Conservation (phyloP, 2,113 vertebrate species). For the Gopherus evgoodei region DNA sequence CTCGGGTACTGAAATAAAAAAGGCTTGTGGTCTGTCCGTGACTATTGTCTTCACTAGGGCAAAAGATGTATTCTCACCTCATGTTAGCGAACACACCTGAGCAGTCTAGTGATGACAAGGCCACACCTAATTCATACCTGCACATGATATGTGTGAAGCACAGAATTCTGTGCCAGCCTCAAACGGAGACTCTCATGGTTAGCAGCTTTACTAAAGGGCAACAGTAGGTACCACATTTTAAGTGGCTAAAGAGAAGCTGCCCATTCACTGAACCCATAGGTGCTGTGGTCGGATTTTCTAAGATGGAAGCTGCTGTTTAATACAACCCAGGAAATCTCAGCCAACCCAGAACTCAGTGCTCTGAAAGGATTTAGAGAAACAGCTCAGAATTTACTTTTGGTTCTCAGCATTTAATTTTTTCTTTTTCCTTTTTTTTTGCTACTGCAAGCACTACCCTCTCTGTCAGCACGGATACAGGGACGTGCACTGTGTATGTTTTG, state of each 20-base stretch:
- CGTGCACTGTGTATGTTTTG: not conserved
- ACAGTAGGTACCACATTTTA: not conserved
- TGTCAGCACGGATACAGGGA: not conserved
- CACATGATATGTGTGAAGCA: not conserved
- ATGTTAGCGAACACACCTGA: not conserved
- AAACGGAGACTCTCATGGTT: not conserved
- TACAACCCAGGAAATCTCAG: not conserved
- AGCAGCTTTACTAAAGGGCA: not conserved
- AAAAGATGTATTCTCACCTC: not conserved
- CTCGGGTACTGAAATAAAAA: not conserved
- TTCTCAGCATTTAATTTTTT: not conserved
- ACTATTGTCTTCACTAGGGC: rapidly evolving
- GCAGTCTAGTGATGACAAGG: not conserved
- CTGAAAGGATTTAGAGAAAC: constrained; percentile 32
- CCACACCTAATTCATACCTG: not conserved
- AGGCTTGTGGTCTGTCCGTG: not conserved
- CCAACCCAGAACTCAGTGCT: not conserved
- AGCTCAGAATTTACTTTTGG: not conserved
- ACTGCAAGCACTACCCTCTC: not conserved
- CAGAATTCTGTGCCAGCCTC: not conserved
- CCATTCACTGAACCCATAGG: rapidly evolving
- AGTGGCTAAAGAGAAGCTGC: not conserved
- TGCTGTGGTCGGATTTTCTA: not conserved
- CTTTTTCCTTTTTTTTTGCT: not conserved
- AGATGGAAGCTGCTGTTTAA: not conserved